These are phyloP conservation scores for Agrochola circellaris DNA, from an alignment of 2,888 invertebrate species.

Conservation along the genomic window DNA sequence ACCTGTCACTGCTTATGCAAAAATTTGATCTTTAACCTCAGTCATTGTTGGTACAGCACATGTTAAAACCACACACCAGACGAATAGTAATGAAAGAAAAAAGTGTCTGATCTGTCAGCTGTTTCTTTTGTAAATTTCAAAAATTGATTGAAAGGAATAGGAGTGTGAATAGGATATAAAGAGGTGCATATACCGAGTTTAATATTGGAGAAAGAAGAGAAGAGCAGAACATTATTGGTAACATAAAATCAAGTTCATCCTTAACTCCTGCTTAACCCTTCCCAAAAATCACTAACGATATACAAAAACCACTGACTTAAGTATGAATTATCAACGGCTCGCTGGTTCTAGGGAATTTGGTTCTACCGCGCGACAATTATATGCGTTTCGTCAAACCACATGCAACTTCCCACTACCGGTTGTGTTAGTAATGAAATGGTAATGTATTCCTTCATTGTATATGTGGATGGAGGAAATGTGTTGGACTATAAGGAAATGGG, in stretches of 20 bases:
- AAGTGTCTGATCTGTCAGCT: background rate
- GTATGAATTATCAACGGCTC: constrained; percentile 81
- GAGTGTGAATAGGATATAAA: background rate
- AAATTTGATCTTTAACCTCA: constrained; percentile 45
- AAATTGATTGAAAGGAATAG: background rate
- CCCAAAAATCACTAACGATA: constrained; percentile 39
- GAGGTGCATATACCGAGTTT: background rate
- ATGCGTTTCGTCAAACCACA: constrained; percentile 79
- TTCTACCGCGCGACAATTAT: constrained; percentile 81
- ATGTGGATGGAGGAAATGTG: constrained; percentile 46
- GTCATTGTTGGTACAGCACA: constrained; percentile 25
- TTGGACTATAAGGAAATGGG: constrained; percentile 47
- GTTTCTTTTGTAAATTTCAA: background rate
- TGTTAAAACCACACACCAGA: constrained; percentile 5
- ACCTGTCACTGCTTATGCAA: constrained; percentile 44
- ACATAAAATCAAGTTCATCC: background rate
- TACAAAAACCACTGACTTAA: constrained; percentile 61
- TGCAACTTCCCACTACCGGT: constrained; percentile 81
- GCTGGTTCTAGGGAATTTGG: constrained; percentile 78
- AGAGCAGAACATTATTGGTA: background rate
- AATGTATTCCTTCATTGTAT: constrained; percentile 49
- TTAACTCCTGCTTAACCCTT: background rate
- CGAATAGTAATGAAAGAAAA: background rate
- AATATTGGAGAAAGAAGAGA: background rate
- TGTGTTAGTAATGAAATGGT: constrained; percentile 57